phyloP scores from a whole-genome alignment of 1,140 invertebrate species.

The Formica selysi region DNA sequence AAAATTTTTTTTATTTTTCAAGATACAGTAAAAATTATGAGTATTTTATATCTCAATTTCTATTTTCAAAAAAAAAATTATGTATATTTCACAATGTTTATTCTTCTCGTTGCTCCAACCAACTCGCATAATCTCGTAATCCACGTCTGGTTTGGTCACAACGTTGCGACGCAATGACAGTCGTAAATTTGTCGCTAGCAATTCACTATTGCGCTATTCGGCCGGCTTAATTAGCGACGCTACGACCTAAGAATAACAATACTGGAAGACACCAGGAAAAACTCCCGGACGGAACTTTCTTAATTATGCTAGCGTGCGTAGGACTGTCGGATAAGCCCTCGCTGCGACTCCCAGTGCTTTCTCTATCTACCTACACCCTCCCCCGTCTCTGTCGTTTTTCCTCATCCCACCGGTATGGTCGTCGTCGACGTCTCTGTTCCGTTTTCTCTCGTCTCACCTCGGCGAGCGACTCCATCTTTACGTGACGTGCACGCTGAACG shows the following conservation, averaged over 20 bases:
- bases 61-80: too few relatives aligned
- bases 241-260: slow-evolving; percentile 56
- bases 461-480: slow-evolving; percentile 77
- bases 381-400: slow-evolving; percentile 58
- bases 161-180: slow-evolving; percentile 2
- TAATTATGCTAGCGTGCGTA: slow-evolving; percentile 75
- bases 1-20: too few relatives aligned
- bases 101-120: background rate
- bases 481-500: slow-evolving; percentile 85
- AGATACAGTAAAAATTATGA: too few relatives aligned
- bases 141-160: background rate
- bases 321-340: slow-evolving; percentile 60
- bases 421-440: slow-evolving; percentile 69
- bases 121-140: slow-evolving; percentile 35
- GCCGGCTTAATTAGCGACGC: slow-evolving; percentile 61
- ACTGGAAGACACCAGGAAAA: slow-evolving; percentile 55
- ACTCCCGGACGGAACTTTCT: slow-evolving; percentile 70
- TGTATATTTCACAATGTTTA: too few relatives aligned
- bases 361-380: slow-evolving; percentile 7
- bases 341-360: slow-evolving; percentile 6
- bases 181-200: slow-evolving; percentile 66
- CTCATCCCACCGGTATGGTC: slow-evolving; percentile 12
- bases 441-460: slow-evolving; percentile 68
- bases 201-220: slow-evolving; percentile 64
- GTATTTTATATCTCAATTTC: too few relatives aligned